A percentile compares a stretch with the other conserved stretches of the same genome.
phyloP scores from a whole-genome alignment of 2,113 vertebrate genomes.

The Nibea albiflora region DNA sequence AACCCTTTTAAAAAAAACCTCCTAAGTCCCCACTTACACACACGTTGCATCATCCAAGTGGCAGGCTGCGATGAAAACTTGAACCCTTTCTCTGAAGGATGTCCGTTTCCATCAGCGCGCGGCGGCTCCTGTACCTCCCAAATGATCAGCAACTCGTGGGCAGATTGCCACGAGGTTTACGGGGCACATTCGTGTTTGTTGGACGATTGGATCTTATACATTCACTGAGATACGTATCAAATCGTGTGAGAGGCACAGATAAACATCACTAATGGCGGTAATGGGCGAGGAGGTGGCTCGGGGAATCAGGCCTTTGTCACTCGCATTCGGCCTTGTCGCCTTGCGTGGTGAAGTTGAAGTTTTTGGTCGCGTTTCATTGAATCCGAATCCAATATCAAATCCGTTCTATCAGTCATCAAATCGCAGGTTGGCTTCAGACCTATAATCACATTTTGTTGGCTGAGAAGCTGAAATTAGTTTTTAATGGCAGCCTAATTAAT shows the following conservation, averaged over 20 bases:
- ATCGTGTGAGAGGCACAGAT: not conserved
- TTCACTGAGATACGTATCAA: not conserved
- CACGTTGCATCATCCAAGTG: not conserved
- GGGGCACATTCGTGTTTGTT: not conserved
- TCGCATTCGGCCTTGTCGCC: not conserved
- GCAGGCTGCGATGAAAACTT: not conserved
- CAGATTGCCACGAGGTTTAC: not conserved
- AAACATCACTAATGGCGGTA: not conserved
- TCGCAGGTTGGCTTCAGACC: not conserved
- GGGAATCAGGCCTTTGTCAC: not conserved
- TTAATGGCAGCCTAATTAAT: slow-evolving; percentile 5
- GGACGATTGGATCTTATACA: not conserved
- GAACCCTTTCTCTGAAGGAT: not conserved
- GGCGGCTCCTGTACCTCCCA: no score
- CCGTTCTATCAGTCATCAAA: not conserved
- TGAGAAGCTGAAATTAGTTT: not conserved
- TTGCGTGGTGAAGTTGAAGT: not conserved
- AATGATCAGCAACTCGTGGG: not conserved
- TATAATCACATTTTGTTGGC: not conserved
- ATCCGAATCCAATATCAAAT: not conserved
- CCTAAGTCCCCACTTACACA: not conserved
- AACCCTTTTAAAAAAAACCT: not conserved
- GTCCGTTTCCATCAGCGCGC: not conserved
- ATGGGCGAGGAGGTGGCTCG: not conserved
- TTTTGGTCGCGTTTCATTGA: not conserved